Base-by-base conservation (phyloP, 2,113 vertebrate genomes). In the Synodontis membranacea region DNA sequence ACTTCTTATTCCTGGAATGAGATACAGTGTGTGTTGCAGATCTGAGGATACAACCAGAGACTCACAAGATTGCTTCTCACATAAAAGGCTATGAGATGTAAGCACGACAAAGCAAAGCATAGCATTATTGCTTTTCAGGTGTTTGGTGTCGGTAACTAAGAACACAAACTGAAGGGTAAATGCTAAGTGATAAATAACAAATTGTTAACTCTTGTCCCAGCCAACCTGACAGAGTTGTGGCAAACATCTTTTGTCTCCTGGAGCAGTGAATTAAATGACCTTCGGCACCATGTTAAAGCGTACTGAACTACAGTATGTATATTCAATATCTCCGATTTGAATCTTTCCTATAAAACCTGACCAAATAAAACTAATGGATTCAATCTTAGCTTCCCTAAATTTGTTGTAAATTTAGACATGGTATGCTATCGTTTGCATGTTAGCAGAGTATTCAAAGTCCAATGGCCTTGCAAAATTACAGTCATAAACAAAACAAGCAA, bases 231-330 rank as follows among this genome's bases (percentile, higher is more conserved):
- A 68, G 31, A 21, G 62, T 50, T 70, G 72, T 70, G 46, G 72
- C 82, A 83, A 82, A 31, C 58, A 64, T n/a, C 28, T 64, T 82
- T 62, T 81, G 54, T 60, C 37, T 62, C 23, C 23, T 21, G 28
- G 39, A 83, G 82, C 37, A 21, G n/a, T 39, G 48, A 54, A 83
- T 66, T 48, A 62, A 48, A 83, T 83, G 50, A 68, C 48, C 25
- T n/a, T 54, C n/a, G 48, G 34, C 82, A 54, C 12, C 4, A 3
- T 83, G 46, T 39, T 72, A 14, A 82, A 68, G 14, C 44, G 4
- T 70, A 70, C 14, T 52, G 48, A 70, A 31, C 64, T 28, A 68
- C 25, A 21, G 17, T 19, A 11, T 15, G n/a, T 19, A 48, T 48
- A 6, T 50, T 34, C n/a, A 66, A 10, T 23, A 19, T 34, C 17